Conservation (phyloP, 2,797 vertebrate genomes). For the Lepus oiostolus region DNA sequence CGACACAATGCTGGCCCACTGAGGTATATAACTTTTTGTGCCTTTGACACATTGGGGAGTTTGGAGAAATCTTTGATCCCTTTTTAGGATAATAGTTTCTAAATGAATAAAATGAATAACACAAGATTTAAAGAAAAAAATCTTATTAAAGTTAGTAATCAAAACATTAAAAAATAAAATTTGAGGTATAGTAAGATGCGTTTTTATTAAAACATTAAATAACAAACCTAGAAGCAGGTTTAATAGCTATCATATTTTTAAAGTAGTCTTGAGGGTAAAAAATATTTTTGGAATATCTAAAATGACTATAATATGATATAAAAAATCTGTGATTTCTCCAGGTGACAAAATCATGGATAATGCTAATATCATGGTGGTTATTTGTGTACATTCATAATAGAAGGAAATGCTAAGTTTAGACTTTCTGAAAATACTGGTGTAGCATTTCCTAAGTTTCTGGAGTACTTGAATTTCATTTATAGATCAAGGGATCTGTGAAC, state of each 20-base stretch:
- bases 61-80: neutral
- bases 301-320: neutral
- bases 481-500: neutral
- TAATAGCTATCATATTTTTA: constrained; percentile 43
- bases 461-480: constrained; percentile 2
- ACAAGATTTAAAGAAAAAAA: neutral
- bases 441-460: neutral
- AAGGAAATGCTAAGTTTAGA: constrained; percentile 5
- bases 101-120: constrained; percentile 5
- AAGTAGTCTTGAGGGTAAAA: neutral
- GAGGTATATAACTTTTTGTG: neutral
- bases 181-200: neutral
- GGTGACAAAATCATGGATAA: neutral
- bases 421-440: constrained; percentile 12
- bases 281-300: neutral
- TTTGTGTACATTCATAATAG: neutral
- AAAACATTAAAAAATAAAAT: constrained; percentile 36
- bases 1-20: too few relatives aligned
- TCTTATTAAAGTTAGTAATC: constrained; percentile 29
- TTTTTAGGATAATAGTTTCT: constrained; percentile 35
- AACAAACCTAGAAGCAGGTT: neutral
- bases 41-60: neutral
- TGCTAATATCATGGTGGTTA: neutral
- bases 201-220: constrained; percentile 65
- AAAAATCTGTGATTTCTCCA: constrained; percentile 9